These are phyloP conservation scores for roundworm (Caenorhabditis elegans) DNA, from an alignment of 1,140 invertebrate species.

Conservation along the genomic window WBcel235 BX284606.5:10181001-10181500, in stretches of 20 bases:
- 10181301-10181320: neutral
- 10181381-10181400: neutral
- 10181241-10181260: slow-evolving; percentile 30
- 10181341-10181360: neutral
- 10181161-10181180: neutral
- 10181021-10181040: neutral
- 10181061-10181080: too few relatives aligned
- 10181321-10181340: neutral
- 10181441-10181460: neutral
- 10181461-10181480: neutral
- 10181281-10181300: neutral
- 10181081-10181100: too few relatives aligned
- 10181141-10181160: neutral
- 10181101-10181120: too few relatives aligned
- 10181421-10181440: too few relatives aligned
- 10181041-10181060: neutral
- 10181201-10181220: too few relatives aligned
- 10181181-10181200: neutral
- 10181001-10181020: neutral
- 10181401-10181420: too few relatives aligned
- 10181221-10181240: slow-evolving; percentile 2
- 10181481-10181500: neutral
- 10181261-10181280: slow-evolving; percentile 19
- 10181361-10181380: neutral
- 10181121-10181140: neutral